phyloP scores from a whole-genome alignment of 64 coral and sea anemone genomes.

The Montipora capricornis region DNA sequence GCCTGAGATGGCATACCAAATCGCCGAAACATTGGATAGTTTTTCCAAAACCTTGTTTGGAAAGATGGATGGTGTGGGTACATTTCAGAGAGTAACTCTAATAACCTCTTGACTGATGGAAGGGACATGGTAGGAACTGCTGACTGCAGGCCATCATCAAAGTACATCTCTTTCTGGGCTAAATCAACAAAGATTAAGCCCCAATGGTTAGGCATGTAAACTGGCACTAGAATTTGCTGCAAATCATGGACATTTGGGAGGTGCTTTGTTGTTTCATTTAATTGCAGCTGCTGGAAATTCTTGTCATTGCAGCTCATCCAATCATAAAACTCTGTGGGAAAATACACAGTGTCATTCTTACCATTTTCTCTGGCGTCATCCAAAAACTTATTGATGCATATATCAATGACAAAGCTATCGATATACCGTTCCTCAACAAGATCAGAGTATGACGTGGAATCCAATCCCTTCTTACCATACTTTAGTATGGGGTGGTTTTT shows the following conservation, averaged over 20 bases:
- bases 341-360: conserved; percentile 28
- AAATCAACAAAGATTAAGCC: conserved; percentile 47
- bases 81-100: conserved; percentile 46
- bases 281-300: background rate
- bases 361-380: conserved; percentile 2
- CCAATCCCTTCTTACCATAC: conserved; percentile 11
- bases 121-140: conserved; percentile 13
- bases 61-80: background rate
- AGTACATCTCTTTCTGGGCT: conserved; percentile 30
- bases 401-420: conserved; percentile 59
- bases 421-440: conserved; percentile 24
- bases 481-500: background rate
- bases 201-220: conserved; percentile 68
- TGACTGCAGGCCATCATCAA: conserved; percentile 69
- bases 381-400: conserved; percentile 32
- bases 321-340: conserved; percentile 51
- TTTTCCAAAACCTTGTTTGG: conserved; percentile 37
- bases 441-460: conserved; percentile 29
- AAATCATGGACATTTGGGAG: conserved; percentile 22
- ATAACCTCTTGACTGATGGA: conserved; percentile 35
- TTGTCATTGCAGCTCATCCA: conserved; percentile 44
- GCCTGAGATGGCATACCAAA: conserved; percentile 68
- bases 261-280: conserved; percentile 17
- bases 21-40: background rate
- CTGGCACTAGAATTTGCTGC: conserved; percentile 58